A percentile compares a stretch with the other conserved stretches of the same genome.
phyloP scores from a whole-genome alignment of 2,888 invertebrate genomes.

The Epinotia brunnichana region DNA sequence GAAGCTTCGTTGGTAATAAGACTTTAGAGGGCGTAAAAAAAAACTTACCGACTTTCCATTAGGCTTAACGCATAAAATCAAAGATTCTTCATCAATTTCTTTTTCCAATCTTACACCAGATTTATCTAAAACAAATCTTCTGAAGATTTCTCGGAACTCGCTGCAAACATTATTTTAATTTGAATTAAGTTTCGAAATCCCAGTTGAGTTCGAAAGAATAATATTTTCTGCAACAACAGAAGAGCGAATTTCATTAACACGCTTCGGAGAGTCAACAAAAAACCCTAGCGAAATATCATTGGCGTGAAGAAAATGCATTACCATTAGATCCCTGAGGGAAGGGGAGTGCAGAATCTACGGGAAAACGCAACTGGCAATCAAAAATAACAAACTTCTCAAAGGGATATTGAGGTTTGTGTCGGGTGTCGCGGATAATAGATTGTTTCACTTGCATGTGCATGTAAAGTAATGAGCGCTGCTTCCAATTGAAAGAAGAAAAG shows the following conservation, averaged over 20 bases:
- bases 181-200: conserved; percentile 38
- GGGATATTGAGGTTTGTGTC: conserved; percentile 12
- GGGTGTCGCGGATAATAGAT: not conserved
- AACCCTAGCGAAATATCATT: conserved; percentile 55
- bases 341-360: conserved; percentile 42
- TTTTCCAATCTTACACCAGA: conserved; percentile 18
- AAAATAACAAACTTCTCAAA: conserved; percentile 38
- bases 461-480: not conserved
- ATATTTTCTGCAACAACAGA: conserved; percentile 40
- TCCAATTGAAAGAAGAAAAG: not conserved
- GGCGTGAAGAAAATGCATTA: conserved; percentile 63
- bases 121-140: conserved; percentile 35
- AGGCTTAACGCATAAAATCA: conserved; percentile 29
- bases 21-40: conserved; percentile 32
- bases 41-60: conserved; percentile 40
- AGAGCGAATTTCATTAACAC: conserved; percentile 45
- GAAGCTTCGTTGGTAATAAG: conserved; percentile 35
- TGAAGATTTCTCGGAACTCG: conserved; percentile 18
- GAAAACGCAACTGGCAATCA: conserved; percentile 38
- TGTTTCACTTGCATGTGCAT: not conserved
- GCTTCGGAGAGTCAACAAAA: conserved; percentile 41
- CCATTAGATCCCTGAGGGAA: conserved; percentile 54
- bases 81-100: conserved; percentile 35
- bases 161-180: conserved; percentile 37
- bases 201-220: conserved; percentile 35